Percentiles rank a stretch among this genome's conserved stretches.
Evolutionary conservation across 2,113 vertebrate genomes (phyloP).

Genomic region (Lepidothrix coronata): DNA sequence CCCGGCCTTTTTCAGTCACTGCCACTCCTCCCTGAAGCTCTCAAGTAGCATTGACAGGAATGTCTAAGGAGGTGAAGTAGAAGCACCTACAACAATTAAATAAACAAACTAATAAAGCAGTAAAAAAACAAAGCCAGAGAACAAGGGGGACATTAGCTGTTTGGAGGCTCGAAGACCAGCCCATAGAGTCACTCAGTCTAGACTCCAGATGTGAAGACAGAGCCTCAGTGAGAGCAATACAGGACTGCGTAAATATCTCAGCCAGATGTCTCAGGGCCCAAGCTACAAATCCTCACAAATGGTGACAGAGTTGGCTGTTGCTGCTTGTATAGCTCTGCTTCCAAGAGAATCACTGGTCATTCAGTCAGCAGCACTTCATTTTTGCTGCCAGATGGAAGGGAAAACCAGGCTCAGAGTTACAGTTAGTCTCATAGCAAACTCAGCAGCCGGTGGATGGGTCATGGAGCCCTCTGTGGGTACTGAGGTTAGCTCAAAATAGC

Average conservation of each 20-base stretch:
- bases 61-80: slow-evolving; percentile 28
- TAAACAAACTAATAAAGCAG: slow-evolving; percentile 29
- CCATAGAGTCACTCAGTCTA: slow-evolving; percentile 81
- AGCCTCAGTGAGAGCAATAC: slow-evolving; percentile 60
- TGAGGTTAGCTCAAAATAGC: neutral
- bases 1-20: neutral
- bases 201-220: slow-evolving; percentile 84
- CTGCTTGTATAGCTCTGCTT: slow-evolving; percentile 56
- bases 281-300: slow-evolving; percentile 73
- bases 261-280: slow-evolving; percentile 82
- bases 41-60: neutral
- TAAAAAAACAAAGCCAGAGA: slow-evolving; percentile 34
- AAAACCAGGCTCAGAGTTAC: slow-evolving; percentile 6
- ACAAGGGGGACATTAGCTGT: slow-evolving; percentile 44
- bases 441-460: neutral
- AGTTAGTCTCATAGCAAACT: slow-evolving; percentile 40
- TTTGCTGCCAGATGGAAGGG: slow-evolving; percentile 46
- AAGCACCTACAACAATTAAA: slow-evolving; percentile 48
- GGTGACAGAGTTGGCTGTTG: slow-evolving; percentile 76
- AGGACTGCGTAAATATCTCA: slow-evolving; percentile 68
- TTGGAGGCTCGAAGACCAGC: slow-evolving; percentile 59
- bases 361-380: slow-evolving; percentile 52
- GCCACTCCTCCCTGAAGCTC: neutral
- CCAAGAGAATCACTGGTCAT: slow-evolving; percentile 59
- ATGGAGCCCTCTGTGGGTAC: slow-evolving; percentile 5